Evolutionary conservation across 2,888 invertebrate species (phyloP).

Genomic region (Ellobium chinense): DNA sequence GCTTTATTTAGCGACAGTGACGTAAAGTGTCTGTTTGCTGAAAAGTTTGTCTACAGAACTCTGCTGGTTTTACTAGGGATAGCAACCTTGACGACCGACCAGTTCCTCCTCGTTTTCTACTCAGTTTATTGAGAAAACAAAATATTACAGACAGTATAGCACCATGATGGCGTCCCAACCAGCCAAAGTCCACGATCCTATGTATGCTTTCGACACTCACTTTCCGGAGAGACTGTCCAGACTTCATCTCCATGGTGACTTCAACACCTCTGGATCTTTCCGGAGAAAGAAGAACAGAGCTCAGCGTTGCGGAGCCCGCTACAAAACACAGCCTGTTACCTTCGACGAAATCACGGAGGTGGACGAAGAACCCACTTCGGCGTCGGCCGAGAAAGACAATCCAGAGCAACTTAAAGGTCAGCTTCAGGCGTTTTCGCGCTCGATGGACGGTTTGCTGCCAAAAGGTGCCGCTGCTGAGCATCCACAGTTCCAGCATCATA

Average conservation of each 20-base stretch:
- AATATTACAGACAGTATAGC: too few relatives aligned
- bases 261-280: constrained; percentile 54
- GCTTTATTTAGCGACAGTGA: too few relatives aligned
- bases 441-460: constrained; percentile 76
- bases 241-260: constrained; percentile 79
- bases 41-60: too few relatives aligned
- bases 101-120: too few relatives aligned
- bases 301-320: constrained; percentile 81
- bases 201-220: constrained; percentile 83
- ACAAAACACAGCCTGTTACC: constrained; percentile 86
- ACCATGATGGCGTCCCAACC: constrained; percentile 46
- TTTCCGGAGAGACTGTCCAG: constrained; percentile 86
- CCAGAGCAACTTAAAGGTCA: constrained; percentile 59
- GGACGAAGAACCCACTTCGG: constrained; percentile 79
- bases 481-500: not conserved
- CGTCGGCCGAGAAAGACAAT: not conserved
- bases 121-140: too few relatives aligned
- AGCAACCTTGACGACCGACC: too few relatives aligned
- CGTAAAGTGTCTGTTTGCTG: too few relatives aligned
- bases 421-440: constrained; percentile 75
- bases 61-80: too few relatives aligned
- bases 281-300: constrained; percentile 82
- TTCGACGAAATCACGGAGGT: constrained; percentile 87
- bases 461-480: constrained; percentile 42
- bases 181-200: constrained; percentile 67